These are phyloP conservation scores for Heliangelus exortis DNA, from an alignment of 2,797 vertebrate species.

Conservation along the genomic window DNA sequence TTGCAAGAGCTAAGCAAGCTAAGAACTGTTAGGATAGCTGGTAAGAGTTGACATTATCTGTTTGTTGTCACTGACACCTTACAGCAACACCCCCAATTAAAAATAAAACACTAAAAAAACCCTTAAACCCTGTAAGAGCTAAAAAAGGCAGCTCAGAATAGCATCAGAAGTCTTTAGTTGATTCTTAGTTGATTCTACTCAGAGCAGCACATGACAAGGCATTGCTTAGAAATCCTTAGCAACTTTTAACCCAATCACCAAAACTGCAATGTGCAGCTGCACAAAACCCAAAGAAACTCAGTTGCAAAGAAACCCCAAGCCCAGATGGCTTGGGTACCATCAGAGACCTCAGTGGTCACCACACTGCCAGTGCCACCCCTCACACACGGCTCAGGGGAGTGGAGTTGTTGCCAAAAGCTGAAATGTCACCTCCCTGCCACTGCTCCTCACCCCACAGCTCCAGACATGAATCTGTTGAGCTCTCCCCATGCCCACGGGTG, in stretches of 20 bases:
- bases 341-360: not conserved
- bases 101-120: not conserved
- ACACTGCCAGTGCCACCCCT: accelerated
- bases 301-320: no score
- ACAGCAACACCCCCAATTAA: not conserved
- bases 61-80: not conserved
- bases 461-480: not conserved
- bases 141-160: not conserved
- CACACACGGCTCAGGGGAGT: accelerated
- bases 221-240: not conserved
- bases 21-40: not conserved
- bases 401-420: not conserved
- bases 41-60: not conserved
- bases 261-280: not conserved
- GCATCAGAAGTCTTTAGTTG: not conserved
- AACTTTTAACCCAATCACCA: not conserved
- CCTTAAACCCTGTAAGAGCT: not conserved
- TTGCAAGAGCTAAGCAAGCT: not conserved
- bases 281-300: not conserved
- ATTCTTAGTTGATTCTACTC: not conserved
- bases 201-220: not conserved
- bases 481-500: not conserved
- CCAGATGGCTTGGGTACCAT: not conserved
- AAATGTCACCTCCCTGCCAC: not conserved
- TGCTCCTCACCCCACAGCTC: not conserved